Percentiles rank a stretch among this genome's conserved stretches.
Conservation (phyloP, 2,113 vertebrate species). For the Varanus salvator region DNA sequence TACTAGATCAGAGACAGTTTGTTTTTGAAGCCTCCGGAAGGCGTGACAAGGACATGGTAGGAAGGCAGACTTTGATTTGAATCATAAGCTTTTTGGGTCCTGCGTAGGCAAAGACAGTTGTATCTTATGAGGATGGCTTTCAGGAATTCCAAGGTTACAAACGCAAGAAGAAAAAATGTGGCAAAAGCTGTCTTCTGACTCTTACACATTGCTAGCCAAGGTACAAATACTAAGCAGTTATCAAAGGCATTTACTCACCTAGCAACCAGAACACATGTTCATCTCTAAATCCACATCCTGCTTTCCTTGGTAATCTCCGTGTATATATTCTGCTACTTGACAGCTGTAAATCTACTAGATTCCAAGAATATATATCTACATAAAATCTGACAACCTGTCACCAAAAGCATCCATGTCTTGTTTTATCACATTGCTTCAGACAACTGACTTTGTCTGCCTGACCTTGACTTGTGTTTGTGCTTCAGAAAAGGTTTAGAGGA, state of each 20-base stretch:
- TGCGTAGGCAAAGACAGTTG: neutral
- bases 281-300: slow-evolving; percentile 20
- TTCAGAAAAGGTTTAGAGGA: slow-evolving; percentile 16
- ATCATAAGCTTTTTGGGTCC: neutral
- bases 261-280: slow-evolving; percentile 12
- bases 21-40: too few species aligned
- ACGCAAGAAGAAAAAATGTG: neutral
- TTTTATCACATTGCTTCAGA: slow-evolving; percentile 47
- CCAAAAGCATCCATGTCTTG: slow-evolving; percentile 13
- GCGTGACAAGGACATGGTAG: neutral
- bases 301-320: neutral
- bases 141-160: neutral
- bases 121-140: neutral
- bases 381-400: slow-evolving; percentile 53
- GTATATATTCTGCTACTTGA: slow-evolving; percentile 12
- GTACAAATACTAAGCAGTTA: neutral
- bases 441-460: slow-evolving; percentile 26
- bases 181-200: neutral
- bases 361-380: slow-evolving; percentile 31
- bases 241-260: neutral
- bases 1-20: too few species aligned
- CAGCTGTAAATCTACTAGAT: slow-evolving; percentile 35
- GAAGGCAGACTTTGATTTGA: neutral
- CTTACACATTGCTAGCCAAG: neutral
- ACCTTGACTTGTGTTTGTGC: slow-evolving; percentile 33